Evolutionary conservation across 2,797 vertebrate genomes (phyloP).

Genomic region (Hypotaenidia okinawae): DNA sequence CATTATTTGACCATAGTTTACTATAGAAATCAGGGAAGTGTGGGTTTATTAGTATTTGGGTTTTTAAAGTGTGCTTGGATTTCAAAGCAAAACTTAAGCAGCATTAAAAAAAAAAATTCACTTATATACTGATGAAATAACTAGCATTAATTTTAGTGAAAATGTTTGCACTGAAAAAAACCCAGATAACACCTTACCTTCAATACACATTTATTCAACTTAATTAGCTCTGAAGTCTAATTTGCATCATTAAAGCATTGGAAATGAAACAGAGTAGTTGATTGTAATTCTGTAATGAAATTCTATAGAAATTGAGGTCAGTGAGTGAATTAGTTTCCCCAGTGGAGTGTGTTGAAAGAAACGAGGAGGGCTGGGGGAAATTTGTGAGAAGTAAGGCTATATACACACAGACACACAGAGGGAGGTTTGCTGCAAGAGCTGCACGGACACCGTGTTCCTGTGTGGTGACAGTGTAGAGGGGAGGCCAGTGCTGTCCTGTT

Average conservation of each 20-base stretch:
- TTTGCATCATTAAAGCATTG: not conserved
- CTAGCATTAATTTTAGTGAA: not conserved
- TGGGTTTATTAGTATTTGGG: not conserved
- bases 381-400: not conserved
- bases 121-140: not conserved
- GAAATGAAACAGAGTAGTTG: not conserved
- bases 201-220: not conserved
- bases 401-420: accelerated
- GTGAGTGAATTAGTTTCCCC: not conserved
- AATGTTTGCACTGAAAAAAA: not conserved
- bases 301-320: not conserved
- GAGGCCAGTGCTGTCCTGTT: not conserved
- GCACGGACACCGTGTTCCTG: not conserved
- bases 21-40: not conserved
- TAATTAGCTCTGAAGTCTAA: not conserved
- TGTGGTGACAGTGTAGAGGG: accelerated
- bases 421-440: not conserved
- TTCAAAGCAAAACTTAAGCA: not conserved
- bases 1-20: not conserved
- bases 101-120: not conserved
- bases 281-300: not conserved
- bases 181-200: not conserved
- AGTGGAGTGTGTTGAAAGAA: not conserved
- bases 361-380: not conserved
- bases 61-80: not conserved